Conservation (phyloP, 2,888 invertebrate genomes). For the Odontocolon sp. region DNA sequence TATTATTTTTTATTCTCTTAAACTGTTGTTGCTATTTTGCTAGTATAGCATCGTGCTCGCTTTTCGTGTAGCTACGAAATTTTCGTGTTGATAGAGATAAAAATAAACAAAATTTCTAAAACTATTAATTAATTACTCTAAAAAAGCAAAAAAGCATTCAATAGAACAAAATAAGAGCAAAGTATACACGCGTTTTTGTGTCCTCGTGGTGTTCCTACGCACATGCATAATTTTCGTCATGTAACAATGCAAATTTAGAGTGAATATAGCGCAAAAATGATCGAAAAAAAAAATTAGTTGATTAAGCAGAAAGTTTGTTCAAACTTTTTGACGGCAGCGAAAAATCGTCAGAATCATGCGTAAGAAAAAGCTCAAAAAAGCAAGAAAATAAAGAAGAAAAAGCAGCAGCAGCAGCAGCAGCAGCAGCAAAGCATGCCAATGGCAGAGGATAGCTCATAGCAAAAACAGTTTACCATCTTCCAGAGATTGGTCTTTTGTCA, state of each 20-base stretch:
- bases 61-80: background rate
- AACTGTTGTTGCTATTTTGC: slow-evolving; percentile 76
- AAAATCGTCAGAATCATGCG: background rate
- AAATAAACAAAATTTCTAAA: too few species aligned
- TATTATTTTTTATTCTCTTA: slow-evolving; percentile 11
- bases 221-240: too few species aligned
- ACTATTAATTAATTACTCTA: too few species aligned
- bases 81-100: background rate
- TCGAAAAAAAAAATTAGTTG: too few species aligned
- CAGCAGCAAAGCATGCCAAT: slow-evolving; percentile 76
- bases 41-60: slow-evolving; percentile 9
- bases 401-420: slow-evolving; percentile 49
- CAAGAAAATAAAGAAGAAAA: slow-evolving; percentile 53
- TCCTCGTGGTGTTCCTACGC: too few species aligned
- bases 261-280: too few species aligned
- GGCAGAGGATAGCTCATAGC: slow-evolving; percentile 81
- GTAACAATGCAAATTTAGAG: too few species aligned
- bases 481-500: slow-evolving; percentile 80
- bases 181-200: too few species aligned
- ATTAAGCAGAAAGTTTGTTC: too few species aligned
- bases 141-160: too few species aligned
- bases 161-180: too few species aligned
- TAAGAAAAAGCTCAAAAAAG: background rate
- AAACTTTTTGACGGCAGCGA: background rate
- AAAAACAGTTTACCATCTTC: slow-evolving; percentile 80